These are phyloP conservation scores for Cyphomyrus discorhynchus DNA, from an alignment of 2,113 vertebrate genomes.

Conservation along the genomic window DNA sequence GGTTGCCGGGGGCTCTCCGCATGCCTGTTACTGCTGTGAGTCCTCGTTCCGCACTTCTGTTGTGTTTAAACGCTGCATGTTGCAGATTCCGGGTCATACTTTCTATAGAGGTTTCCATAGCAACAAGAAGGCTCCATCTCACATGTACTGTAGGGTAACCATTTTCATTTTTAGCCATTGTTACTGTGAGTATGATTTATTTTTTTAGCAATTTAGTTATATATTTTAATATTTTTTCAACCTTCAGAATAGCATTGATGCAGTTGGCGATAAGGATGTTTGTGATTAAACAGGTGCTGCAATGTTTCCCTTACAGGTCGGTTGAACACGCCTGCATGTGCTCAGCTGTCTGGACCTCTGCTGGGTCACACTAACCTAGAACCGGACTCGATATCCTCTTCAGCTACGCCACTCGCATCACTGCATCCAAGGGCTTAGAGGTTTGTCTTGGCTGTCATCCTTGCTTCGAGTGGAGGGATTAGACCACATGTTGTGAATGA, in stretches of 20 bases:
- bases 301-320: constrained; percentile 60
- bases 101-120: constrained; percentile 1
- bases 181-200: neutral
- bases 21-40: constrained; percentile 68
- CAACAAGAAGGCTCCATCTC: constrained; percentile 6
- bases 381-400: constrained; percentile 60
- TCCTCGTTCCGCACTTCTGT: neutral
- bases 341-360: constrained; percentile 78
- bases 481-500: neutral
- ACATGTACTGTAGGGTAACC: neutral
- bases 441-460: constrained; percentile 49
- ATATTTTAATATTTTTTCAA: neutral
- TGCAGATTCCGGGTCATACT: neutral
- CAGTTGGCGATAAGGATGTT: neutral
- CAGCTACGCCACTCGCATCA: constrained; percentile 81
- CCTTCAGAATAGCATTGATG: neutral
- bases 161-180: neutral
- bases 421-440: constrained; percentile 89
- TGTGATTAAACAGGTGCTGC: neutral
- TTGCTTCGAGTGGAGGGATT: neutral
- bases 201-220: neutral
- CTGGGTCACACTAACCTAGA: constrained; percentile 55
- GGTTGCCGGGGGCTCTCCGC: constrained; percentile 68
- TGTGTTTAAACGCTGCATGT: neutral
- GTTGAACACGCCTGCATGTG: constrained; percentile 78